These are phyloP conservation scores for Eurois occulta DNA, from an alignment of 2,888 invertebrate genomes.

Conservation along the genomic window DNA sequence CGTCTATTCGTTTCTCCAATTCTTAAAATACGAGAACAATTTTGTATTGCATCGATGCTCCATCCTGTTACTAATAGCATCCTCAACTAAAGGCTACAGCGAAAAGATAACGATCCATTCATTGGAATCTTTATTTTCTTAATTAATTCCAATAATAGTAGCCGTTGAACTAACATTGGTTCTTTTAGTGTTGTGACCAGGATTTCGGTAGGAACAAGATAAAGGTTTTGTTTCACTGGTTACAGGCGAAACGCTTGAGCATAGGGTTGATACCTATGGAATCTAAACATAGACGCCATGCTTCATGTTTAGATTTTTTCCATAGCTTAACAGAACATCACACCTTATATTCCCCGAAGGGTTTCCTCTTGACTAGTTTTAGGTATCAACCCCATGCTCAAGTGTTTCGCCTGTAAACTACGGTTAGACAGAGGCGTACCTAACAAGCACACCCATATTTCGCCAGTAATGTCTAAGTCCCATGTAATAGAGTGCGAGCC, in stretches of 20 bases:
- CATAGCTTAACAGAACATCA: not conserved
- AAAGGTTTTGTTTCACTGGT: too few relatives aligned
- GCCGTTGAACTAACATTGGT: conserved; percentile 53
- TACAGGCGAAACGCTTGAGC: not conserved
- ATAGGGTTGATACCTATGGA: not conserved
- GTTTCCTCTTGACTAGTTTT: too few relatives aligned
- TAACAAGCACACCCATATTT: not conserved
- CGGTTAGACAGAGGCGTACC: not conserved
- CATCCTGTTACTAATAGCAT: conserved; percentile 60
- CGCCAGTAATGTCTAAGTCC: not conserved
- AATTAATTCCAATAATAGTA: conserved; percentile 60
- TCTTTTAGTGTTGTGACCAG: conserved; percentile 48
- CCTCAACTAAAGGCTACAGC: conserved; percentile 34
- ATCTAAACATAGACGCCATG: too few relatives aligned
- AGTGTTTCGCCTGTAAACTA: too few relatives aligned
- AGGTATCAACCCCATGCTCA: too few relatives aligned
- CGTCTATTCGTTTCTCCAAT: not conserved
- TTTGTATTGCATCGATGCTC: conserved; percentile 38
- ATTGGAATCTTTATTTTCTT: conserved; percentile 51
- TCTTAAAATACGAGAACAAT: conserved; percentile 34
- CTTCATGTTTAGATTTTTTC: too few relatives aligned
- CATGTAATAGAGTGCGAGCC: not conserved
- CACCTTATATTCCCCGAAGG: not conserved
- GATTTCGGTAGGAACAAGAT: conserved; percentile 9
- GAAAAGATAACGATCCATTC: conserved; percentile 59